Percentiles rank a stretch among this genome's conserved stretches.
Conservation (phyloP, 2,888 invertebrate species). For the Diaprepes abbreviatus region DNA sequence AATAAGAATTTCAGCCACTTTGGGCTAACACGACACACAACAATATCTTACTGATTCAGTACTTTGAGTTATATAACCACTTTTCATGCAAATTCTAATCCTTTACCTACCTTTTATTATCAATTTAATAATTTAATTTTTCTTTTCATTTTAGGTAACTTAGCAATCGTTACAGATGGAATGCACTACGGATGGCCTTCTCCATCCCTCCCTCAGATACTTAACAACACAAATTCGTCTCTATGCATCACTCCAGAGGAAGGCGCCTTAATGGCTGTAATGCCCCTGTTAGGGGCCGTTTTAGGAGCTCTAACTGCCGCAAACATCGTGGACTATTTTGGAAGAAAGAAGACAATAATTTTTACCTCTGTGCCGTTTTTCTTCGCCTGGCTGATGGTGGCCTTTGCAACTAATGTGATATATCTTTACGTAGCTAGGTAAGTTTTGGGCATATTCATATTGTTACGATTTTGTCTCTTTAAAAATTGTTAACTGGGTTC, state of each 20-base stretch:
- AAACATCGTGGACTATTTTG: constrained; percentile 75
- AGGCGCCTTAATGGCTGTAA: constrained; percentile 76
- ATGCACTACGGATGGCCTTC: constrained; percentile 74
- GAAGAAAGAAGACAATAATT: constrained; percentile 78
- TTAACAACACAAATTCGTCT: constrained; percentile 60
- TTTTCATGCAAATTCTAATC: too few species aligned
- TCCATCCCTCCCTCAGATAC: constrained; percentile 72
- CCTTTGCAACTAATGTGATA: constrained; percentile 71
- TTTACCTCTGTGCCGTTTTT: constrained; percentile 74
- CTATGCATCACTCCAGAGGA: constrained; percentile 67
- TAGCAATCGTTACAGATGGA: constrained; percentile 62
- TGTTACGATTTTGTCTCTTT: too few species aligned
- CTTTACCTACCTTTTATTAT: too few species aligned
- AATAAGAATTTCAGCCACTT: too few species aligned
- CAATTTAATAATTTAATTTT: too few species aligned
- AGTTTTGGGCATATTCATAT: too few species aligned
- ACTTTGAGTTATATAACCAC: too few species aligned
- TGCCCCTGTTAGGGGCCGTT: constrained; percentile 76
- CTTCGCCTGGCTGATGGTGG: constrained; percentile 75
- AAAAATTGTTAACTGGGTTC: too few species aligned
- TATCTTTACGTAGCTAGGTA: constrained; percentile 70
- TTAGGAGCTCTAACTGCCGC: constrained; percentile 75
- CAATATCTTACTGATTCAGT: too few species aligned
- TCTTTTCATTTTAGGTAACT: constrained; percentile 56
- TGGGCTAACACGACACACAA: too few species aligned